Conservation (phyloP, 1,140 invertebrate genomes). For the Aphaenogaster floridana region DNA sequence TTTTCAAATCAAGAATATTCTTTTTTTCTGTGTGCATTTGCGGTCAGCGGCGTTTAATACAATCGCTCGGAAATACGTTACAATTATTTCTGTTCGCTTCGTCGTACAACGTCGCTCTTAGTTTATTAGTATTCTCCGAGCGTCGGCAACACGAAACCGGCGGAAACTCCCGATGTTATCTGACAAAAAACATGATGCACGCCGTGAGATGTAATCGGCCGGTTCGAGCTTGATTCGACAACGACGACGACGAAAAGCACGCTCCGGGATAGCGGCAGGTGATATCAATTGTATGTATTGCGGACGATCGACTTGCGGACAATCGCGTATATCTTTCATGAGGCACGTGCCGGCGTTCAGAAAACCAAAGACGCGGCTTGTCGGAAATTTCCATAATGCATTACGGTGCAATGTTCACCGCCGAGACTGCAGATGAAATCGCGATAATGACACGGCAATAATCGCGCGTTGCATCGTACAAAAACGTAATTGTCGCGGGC, state of each 20-base stretch:
- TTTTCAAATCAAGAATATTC: too few relatives aligned
- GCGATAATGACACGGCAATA: neutral
- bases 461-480: neutral
- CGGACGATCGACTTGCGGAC: conserved; percentile 74
- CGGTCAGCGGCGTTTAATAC: neutral
- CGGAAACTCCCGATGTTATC: conserved; percentile 55
- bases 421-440: conserved; percentile 30
- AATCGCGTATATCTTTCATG: conserved; percentile 6
- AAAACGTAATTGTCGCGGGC: neutral
- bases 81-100: conserved; percentile 16
- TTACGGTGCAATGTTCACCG: conserved; percentile 16
- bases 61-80: neutral
- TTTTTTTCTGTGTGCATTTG: neutral
- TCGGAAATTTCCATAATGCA: conserved; percentile 53
- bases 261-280: conserved; percentile 76
- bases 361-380: conserved; percentile 12
- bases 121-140: conserved; percentile 53
- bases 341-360: conserved; percentile 20
- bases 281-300: conserved; percentile 84
- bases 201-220: conserved; percentile 40
- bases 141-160: conserved; percentile 24
- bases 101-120: neutral
- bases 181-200: conserved; percentile 47
- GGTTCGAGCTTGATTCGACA: conserved; percentile 50
- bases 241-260: conserved; percentile 48